Evolutionary conservation across 2,797 vertebrate genomes (phyloP).

Genomic region (Tragopan temminckii): DNA sequence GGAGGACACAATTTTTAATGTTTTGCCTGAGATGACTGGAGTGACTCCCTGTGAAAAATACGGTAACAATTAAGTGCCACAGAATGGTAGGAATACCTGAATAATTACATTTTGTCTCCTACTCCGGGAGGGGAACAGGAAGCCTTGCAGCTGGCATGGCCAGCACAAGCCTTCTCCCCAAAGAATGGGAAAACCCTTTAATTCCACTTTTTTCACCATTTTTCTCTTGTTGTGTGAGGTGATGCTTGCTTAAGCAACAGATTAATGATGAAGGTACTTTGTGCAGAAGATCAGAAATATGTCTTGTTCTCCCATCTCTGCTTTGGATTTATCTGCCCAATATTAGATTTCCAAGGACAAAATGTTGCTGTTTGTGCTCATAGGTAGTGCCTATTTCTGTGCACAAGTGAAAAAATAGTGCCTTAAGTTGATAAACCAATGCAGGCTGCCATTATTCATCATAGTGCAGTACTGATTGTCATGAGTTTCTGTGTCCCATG

Average conservation of each 20-base stretch:
- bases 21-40: not conserved
- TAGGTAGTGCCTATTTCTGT: not conserved
- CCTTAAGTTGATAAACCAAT: not conserved
- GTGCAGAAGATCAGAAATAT: not conserved
- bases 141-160: not conserved
- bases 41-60: not conserved
- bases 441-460: not conserved
- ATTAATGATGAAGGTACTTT: not conserved
- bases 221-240: not conserved
- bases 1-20: not conserved
- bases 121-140: not conserved
- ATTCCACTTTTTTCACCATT: not conserved
- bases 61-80: not conserved
- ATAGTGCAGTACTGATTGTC: not conserved
- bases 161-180: not conserved
- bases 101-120: not conserved
- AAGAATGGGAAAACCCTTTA: not conserved
- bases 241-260: not conserved
- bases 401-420: not conserved
- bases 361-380: not conserved
- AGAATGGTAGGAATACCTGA: not conserved
- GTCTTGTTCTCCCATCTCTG: not conserved
- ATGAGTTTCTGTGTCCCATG: not conserved
- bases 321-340: not conserved
- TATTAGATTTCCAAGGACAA: not conserved